Evolutionary conservation across 2,113 vertebrate species (phyloP).

Genomic region (Cervus canadensis): DNA sequence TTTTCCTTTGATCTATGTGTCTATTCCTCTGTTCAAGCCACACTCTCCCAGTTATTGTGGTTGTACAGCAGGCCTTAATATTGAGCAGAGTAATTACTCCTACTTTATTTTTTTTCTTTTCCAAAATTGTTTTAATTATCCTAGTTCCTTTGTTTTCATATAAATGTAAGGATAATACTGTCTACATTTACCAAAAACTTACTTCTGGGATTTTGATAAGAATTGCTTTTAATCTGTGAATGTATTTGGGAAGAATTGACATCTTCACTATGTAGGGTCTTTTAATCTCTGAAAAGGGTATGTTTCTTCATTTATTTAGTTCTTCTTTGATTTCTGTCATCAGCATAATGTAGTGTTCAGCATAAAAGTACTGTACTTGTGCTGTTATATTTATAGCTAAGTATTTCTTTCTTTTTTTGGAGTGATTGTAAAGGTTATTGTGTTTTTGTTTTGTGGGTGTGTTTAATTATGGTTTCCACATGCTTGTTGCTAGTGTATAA

Average conservation of each 20-base stretch:
- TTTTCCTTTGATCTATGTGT: background rate
- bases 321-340: background rate
- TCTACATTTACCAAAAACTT: background rate
- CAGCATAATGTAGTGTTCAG: background rate
- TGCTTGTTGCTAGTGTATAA: background rate
- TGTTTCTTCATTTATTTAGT: background rate
- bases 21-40: background rate
- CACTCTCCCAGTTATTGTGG: background rate
- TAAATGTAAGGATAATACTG: background rate
- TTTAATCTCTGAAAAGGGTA: background rate
- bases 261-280: background rate
- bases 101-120: background rate
- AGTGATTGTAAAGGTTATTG: background rate
- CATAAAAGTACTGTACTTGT: background rate
- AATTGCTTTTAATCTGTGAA: background rate
- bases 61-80: background rate
- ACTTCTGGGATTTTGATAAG: background rate
- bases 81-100: background rate
- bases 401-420: background rate
- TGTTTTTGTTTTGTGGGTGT: background rate
- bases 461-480: background rate
- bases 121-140: background rate
- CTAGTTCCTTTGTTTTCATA: background rate
- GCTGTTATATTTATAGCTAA: background rate
- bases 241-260: background rate